phyloP scores from a whole-genome alignment of 23 tunicate genomes.

The Ciona savignyi region DNA sequence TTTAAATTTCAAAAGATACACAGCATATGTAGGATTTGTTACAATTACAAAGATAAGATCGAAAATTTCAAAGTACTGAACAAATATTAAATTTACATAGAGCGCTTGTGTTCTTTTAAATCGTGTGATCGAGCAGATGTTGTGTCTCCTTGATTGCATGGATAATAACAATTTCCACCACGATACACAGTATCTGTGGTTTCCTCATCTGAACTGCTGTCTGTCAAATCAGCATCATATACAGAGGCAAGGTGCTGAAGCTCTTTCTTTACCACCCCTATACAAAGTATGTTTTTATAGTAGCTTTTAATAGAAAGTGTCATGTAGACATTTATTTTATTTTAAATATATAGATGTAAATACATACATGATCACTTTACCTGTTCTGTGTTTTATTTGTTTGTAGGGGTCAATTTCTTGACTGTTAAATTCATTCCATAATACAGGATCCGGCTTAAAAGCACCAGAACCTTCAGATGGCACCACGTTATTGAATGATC shows the following conservation, averaged over 20 bases:
- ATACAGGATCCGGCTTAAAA: not conserved
- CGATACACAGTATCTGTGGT: slow-evolving; percentile 4
- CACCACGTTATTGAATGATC: not conserved
- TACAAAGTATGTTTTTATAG: too few species aligned
- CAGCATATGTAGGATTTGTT: too few species aligned
- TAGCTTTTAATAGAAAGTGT: too few species aligned
- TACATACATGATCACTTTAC: too few species aligned
- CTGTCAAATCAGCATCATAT: slow-evolving; percentile 61
- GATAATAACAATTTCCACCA: not conserved
- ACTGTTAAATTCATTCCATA: not conserved
- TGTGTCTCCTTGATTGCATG: not conserved
- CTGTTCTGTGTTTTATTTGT: not conserved
- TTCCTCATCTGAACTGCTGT: slow-evolving; percentile 87
- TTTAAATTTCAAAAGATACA: too few species aligned
- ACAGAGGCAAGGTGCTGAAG: not conserved
- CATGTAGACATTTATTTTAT: too few species aligned
- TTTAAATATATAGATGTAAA: too few species aligned
- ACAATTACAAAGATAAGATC: too few species aligned
- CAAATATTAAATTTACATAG: too few species aligned
- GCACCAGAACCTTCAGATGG: not conserved
- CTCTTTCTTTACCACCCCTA: not conserved
- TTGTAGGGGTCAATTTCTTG: not conserved
- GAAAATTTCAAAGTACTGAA: too few species aligned
- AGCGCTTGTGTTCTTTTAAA: not conserved
- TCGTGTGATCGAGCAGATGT: not conserved